Percentiles rank a stretch among this genome's conserved stretches.
phyloP scores from a whole-genome alignment of 2,888 invertebrate genomes.

The Drosophila neonasuta region DNA sequence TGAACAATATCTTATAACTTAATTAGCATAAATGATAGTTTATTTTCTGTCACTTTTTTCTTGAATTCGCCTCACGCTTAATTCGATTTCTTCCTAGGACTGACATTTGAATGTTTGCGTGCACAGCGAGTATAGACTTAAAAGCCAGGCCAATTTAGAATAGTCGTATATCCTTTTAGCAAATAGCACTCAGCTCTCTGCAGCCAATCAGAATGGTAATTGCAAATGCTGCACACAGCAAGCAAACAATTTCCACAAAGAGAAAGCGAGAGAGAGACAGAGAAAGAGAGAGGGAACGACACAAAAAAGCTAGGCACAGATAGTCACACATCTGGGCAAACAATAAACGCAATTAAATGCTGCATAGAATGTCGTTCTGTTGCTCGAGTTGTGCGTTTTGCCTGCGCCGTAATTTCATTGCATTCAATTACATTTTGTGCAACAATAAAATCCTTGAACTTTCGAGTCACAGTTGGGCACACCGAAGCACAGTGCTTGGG shows the following conservation, averaged over 20 bases:
- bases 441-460: slow-evolving; percentile 75
- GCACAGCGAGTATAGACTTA: background rate
- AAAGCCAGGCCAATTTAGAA: background rate
- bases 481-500: slow-evolving; percentile 55
- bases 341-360: slow-evolving; percentile 67
- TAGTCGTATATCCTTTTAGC: background rate
- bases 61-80: background rate
- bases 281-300: background rate
- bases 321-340: slow-evolving; percentile 18
- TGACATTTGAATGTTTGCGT: too few relatives aligned
- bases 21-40: too few relatives aligned
- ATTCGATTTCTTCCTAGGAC: background rate
- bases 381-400: slow-evolving; percentile 26
- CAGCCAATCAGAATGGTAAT: slow-evolving; percentile 2
- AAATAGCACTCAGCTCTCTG: background rate
- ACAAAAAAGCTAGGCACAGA: background rate
- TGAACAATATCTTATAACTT: too few relatives aligned
- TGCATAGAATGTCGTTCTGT: slow-evolving; percentile 44
- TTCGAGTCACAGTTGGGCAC: slow-evolving; percentile 35
- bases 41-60: too few relatives aligned
- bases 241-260: background rate
- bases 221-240: slow-evolving; percentile 2
- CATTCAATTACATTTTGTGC: slow-evolving; percentile 72
- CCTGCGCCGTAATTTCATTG: slow-evolving; percentile 57
- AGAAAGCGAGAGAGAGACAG: background rate